phyloP scores from a whole-genome alignment of 2,797 vertebrate genomes.

The Bradypodion pumilum region DNA sequence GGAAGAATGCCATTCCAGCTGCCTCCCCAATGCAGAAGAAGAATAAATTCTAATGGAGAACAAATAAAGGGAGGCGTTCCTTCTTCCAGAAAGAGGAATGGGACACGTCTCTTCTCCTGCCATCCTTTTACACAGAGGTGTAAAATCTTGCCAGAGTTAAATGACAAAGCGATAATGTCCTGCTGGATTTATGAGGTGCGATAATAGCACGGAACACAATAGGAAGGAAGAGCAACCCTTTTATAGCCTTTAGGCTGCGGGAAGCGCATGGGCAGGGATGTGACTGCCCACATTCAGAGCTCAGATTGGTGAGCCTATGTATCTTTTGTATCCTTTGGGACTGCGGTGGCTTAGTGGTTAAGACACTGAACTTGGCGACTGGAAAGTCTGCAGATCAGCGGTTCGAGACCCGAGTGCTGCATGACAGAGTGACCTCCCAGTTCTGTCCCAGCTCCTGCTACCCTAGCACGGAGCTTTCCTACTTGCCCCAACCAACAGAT shows the following conservation, averaged over 20 bases:
- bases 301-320: no score
- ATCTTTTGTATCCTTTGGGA: no score
- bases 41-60: background rate
- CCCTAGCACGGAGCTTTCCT: no score
- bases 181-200: background rate
- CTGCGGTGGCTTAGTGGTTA: no score
- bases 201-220: no score
- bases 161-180: background rate
- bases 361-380: no score
- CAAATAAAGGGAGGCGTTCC: background rate
- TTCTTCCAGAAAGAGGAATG: background rate
- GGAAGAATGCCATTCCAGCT: background rate
- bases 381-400: no score
- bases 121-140: background rate
- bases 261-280: background rate
- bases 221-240: background rate
- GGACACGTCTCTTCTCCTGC: background rate
- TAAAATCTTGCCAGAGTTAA: background rate
- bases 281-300: no score
- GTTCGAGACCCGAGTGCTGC: no score
- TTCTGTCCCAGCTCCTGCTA: no score
- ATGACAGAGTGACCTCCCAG: no score
- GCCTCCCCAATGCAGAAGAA: background rate
- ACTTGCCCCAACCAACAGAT: no score
- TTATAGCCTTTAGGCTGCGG: background rate